Base-by-base conservation (phyloP, 2,797 vertebrate species). In the Rhadinocentrus ornatus region DNA sequence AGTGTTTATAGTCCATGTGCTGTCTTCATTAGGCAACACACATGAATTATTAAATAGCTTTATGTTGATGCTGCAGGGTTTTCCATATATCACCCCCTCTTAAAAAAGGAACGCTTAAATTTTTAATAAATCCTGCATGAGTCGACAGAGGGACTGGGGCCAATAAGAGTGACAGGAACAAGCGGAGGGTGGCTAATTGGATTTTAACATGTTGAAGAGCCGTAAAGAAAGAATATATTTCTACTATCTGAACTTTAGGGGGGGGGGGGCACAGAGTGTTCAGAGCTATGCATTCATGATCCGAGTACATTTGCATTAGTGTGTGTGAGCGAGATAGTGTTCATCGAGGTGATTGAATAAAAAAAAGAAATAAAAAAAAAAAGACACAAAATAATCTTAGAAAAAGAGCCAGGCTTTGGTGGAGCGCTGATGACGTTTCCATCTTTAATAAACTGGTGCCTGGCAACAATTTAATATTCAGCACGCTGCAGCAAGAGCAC, bases 51-150 rank as follows among this genome's bases (percentile, higher is more conserved):
- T 94, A 76, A 94, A 85, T 65, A 71, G 78, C 71, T 86, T 76
- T 71, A 74, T 92, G 92, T 92, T 93, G 89, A 91, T 90, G 92
- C 93, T 93, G 77, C 86, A 79, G 93, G 92, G 89, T 84, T 81
- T 92, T 73, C 72, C 89, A 86, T 86, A 89, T 60, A 90, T 90
- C 84, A 85, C 62, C 73, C 70, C 18, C 65, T 71, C 70, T 71
- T 69, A 86, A 90, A 87, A 81, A 77, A 86, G 79, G 57, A 80
- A 65, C 1, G 48, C 80, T 82, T 91, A 62, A 73, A 93, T 93
- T 84, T 91, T 91, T 89, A 86, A 93, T 91, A 91, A 87, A 87
- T 85, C 78, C 82, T 35, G 57, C 61, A 62, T 67, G 71, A 66
- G 83, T 56, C 71, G 76, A 85, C 72, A 80, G 78, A 79, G 71